Percentiles rank a stretch among this genome's conserved stretches.
Evolutionary conservation across 2,888 invertebrate species (phyloP).

Genomic region (Caenorhabditis sp.): DNA sequence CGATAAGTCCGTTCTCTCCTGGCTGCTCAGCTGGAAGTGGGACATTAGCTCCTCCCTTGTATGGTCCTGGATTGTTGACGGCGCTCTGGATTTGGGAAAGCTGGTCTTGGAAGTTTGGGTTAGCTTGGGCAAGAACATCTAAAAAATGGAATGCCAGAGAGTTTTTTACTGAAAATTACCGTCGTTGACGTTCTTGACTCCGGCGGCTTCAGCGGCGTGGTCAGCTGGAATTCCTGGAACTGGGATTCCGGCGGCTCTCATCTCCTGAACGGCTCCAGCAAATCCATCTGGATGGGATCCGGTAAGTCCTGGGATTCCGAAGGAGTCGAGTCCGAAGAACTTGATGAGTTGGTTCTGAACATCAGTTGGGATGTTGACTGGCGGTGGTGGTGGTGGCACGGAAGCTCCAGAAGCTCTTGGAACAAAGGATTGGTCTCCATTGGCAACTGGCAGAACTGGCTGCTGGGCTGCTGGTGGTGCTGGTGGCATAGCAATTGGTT

Average conservation of each 20-base stretch:
- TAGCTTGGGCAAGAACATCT: slow-evolving; percentile 81
- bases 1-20: slow-evolving; percentile 83
- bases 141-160: slow-evolving; percentile 21
- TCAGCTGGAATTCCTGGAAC: slow-evolving; percentile 80
- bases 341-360: slow-evolving; percentile 83
- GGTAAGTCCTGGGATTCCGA: slow-evolving; percentile 82
- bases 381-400: slow-evolving; percentile 75
- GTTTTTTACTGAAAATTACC: slow-evolving; percentile 18
- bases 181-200: slow-evolving; percentile 59
- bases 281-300: slow-evolving; percentile 82
- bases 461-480: slow-evolving; percentile 68
- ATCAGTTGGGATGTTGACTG: slow-evolving; percentile 82
- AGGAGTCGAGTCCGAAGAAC: slow-evolving; percentile 83
- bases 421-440: slow-evolving; percentile 70
- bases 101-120: slow-evolving; percentile 81
- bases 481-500: slow-evolving; percentile 64
- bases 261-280: slow-evolving; percentile 82
- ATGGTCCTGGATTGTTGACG: slow-evolving; percentile 75
- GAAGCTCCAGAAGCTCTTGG: slow-evolving; percentile 61
- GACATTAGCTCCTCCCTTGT: slow-evolving; percentile 74
- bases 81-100: slow-evolving; percentile 76
- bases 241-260: slow-evolving; percentile 81
- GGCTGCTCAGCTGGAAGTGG: slow-evolving; percentile 81
- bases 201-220: slow-evolving; percentile 73
- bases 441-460: slow-evolving; percentile 69